These are phyloP conservation scores for Octonoba sinensis DNA, from an alignment of 2,888 invertebrate species.

Conservation along the genomic window DNA sequence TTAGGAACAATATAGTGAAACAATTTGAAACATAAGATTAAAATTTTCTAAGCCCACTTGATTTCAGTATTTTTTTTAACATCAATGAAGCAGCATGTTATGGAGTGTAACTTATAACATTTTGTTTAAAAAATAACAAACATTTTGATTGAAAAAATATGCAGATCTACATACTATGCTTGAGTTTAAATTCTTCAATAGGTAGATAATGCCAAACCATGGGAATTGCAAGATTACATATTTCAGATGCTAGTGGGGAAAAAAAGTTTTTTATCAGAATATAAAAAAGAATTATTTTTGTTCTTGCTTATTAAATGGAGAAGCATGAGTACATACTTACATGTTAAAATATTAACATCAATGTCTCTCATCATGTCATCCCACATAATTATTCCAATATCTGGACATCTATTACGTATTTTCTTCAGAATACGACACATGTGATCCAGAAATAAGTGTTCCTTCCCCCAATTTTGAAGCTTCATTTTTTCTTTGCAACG, in stretches of 20 bases:
- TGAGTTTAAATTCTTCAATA: slow-evolving; percentile 65
- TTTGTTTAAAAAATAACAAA: background rate
- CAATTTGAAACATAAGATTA: background rate
- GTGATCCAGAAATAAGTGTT: slow-evolving; percentile 70
- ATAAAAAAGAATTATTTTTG: background rate
- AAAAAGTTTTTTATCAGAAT: background rate
- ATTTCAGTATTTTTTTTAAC: too few species aligned
- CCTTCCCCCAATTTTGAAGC: slow-evolving; percentile 68
- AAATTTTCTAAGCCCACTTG: background rate
- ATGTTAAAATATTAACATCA: slow-evolving; percentile 65
- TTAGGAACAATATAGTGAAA: too few species aligned
- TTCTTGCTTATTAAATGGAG: background rate
- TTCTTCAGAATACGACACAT: slow-evolving; percentile 67
- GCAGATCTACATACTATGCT: slow-evolving; percentile 27
- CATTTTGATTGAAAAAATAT: background rate
- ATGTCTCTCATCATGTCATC: slow-evolving; percentile 72
- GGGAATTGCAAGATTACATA: slow-evolving; percentile 70
- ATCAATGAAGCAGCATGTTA: too few species aligned
- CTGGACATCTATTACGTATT: slow-evolving; percentile 69
- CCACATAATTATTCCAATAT: slow-evolving; percentile 71
- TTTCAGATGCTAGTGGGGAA: slow-evolving; percentile 68
- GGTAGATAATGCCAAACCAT: slow-evolving; percentile 73
- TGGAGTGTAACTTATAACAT: too few species aligned
- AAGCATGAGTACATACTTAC: slow-evolving; percentile 40
- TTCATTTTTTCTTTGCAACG: slow-evolving; percentile 69